Evolutionary conservation across 2,888 invertebrate species (phyloP).

Genomic region (Ophion ellenae): DNA sequence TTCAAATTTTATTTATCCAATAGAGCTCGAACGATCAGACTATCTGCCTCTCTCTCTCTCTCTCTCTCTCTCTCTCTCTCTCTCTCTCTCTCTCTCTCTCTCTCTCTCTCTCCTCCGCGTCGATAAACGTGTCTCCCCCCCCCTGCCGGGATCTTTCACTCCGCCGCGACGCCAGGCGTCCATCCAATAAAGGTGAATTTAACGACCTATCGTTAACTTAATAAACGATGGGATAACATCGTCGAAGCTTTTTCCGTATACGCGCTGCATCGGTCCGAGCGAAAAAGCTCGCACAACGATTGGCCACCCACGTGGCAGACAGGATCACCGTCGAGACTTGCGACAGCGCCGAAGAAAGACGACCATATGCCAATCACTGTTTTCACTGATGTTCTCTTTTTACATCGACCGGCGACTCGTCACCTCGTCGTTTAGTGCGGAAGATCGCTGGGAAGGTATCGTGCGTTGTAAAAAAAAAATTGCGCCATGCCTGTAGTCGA

Average conservation of each 20-base stretch:
- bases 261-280: constrained; percentile 8
- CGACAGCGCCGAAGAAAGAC: constrained; percentile 2
- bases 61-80: constrained; percentile 37
- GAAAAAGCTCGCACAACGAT: constrained; percentile 12
- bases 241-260: constrained; percentile 69
- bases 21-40: constrained; percentile 6
- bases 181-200: constrained; percentile 80
- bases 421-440: constrained; percentile 1
- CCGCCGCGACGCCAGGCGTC: constrained; percentile 71
- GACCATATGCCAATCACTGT: constrained; percentile 19
- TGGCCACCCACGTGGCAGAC: constrained; percentile 19
- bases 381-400: constrained; percentile 5
- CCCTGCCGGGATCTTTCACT: background rate
- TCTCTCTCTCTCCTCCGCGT: background rate
- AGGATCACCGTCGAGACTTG: background rate
- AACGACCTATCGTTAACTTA: constrained; percentile 81
- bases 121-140: too few species aligned
- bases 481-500: constrained; percentile 6
- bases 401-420: background rate
- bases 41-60: constrained; percentile 37
- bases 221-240: constrained; percentile 79
- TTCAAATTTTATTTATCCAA: constrained; percentile 40
- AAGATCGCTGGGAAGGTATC: constrained; percentile 26
- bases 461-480: constrained; percentile 41
- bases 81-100: constrained; percentile 39